A percentile compares a stretch with the other conserved stretches of the same genome.
These are phyloP conservation scores for Macrocentrus cingulum DNA, from an alignment of 1,140 invertebrate genomes.

Conservation along the genomic window DNA sequence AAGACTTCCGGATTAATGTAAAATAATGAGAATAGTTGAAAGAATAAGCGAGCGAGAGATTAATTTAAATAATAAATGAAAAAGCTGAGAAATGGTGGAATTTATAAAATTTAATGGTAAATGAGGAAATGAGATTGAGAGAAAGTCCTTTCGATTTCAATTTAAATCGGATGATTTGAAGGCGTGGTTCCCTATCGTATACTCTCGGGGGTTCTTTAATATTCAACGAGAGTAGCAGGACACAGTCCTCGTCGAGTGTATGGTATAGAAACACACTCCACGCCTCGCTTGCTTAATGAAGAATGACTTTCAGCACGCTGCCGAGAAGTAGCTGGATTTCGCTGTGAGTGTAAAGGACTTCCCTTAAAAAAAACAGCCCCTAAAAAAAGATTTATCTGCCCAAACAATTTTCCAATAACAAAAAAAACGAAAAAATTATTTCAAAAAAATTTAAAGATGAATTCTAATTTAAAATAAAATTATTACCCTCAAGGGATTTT, in stretches of 20 bases:
- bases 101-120: too few species aligned
- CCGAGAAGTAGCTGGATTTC: neutral
- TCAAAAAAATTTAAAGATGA: too few species aligned
- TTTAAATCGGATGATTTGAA: constrained; percentile 36
- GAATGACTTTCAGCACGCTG: constrained; percentile 29
- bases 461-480: too few species aligned
- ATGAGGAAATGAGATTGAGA: constrained; percentile 4
- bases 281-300: constrained; percentile 28
- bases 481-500: constrained; percentile 15
- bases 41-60: too few species aligned
- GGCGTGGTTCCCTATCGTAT: constrained; percentile 16
- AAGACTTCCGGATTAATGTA: too few species aligned
- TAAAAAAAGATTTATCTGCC: too few species aligned
- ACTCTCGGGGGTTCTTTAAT: constrained; percentile 26
- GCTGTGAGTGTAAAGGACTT: too few species aligned
- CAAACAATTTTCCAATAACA: too few species aligned
- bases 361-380: neutral
- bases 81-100: too few species aligned
- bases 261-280: constrained; percentile 11
- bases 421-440: too few species aligned
- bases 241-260: neutral
- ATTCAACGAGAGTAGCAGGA: constrained; percentile 29
- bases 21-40: too few species aligned
- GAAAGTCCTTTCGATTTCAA: constrained; percentile 33
- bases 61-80: too few species aligned